A percentile compares a stretch with the other conserved stretches of the same genome.
Conservation (phyloP, 2,888 invertebrate genomes). For the Sphaeridia pumilis region DNA sequence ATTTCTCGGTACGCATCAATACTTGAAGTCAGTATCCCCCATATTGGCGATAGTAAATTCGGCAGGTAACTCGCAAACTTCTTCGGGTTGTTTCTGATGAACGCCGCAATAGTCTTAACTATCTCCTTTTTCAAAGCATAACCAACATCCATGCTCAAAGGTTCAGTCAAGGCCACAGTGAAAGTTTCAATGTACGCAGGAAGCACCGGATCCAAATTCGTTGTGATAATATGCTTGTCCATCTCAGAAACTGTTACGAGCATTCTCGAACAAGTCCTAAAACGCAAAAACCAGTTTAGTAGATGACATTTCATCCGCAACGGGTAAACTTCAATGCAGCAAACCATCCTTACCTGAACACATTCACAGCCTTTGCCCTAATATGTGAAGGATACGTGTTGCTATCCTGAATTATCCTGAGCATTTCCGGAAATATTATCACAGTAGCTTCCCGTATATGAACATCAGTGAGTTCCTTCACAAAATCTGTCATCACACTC, state of each 20-base stretch:
- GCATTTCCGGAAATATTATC: slow-evolving; percentile 56
- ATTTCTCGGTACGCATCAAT: slow-evolving; percentile 54
- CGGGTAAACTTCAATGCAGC: too few relatives aligned
- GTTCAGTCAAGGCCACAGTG: slow-evolving; percentile 38
- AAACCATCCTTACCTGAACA: slow-evolving; percentile 41
- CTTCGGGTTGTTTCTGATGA: slow-evolving; percentile 50
- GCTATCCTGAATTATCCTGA: slow-evolving; percentile 53
- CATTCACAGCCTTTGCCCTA: slow-evolving; percentile 53
- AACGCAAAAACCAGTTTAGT: background rate
- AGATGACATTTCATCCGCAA: background rate
- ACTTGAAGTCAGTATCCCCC: slow-evolving; percentile 55
- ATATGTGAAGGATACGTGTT: slow-evolving; percentile 49
- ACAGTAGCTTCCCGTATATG: slow-evolving; percentile 57
- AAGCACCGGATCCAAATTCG: slow-evolving; percentile 53
- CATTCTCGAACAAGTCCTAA: slow-evolving; percentile 48
- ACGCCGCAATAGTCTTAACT: slow-evolving; percentile 29
- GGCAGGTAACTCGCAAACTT: slow-evolving; percentile 50
- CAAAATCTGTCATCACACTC: slow-evolving; percentile 57
- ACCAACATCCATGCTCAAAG: slow-evolving; percentile 5
- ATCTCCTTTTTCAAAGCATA: slow-evolving; percentile 25
- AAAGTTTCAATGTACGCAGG: slow-evolving; percentile 55
- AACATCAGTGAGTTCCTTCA: slow-evolving; percentile 51
- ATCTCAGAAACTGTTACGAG: slow-evolving; percentile 46
- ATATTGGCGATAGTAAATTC: slow-evolving; percentile 53
- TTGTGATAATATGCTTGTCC: slow-evolving; percentile 48